Conservation (phyloP, 1,140 invertebrate species). For the Vanessa tameamea region DNA sequence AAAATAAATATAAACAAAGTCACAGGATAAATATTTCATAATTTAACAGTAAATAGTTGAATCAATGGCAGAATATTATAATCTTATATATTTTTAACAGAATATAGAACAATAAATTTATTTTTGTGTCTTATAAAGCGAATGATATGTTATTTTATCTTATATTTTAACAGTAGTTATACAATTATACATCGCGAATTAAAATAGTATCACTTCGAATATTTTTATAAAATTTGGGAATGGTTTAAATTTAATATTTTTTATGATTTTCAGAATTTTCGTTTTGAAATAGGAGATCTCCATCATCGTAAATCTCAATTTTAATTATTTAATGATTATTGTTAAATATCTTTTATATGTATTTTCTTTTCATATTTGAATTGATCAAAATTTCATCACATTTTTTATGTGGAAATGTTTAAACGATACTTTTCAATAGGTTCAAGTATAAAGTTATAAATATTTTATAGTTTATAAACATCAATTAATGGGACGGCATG, state of each 20-base stretch:
- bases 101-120: conserved; percentile 40
- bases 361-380: not conserved
- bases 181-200: conserved; percentile 34
- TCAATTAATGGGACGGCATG: conserved; percentile 14
- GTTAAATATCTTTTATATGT: not conserved
- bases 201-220: conserved; percentile 44
- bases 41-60: conserved; percentile 39
- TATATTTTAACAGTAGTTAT: conserved; percentile 52
- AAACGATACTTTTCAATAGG: not conserved
- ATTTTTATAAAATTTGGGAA: conserved; percentile 33
- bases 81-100: conserved; percentile 39
- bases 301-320: not conserved
- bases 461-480: conserved; percentile 6
- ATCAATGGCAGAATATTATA: conserved; percentile 43
- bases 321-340: too few relatives aligned
- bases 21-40: conserved; percentile 26
- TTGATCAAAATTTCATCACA: conserved; percentile 1
- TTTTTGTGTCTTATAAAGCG: conserved; percentile 73
- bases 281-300: conserved; percentile 19
- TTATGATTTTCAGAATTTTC: conserved; percentile 7
- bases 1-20: conserved; percentile 17
- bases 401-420: not conserved
- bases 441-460: not conserved
- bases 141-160: conserved; percentile 78
- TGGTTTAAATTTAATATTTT: conserved; percentile 23